Percentiles rank a stretch among this genome's conserved stretches.
Evolutionary conservation across 2,113 vertebrate species (phyloP).

Genomic region (Probosciger aterrimus): DNA sequence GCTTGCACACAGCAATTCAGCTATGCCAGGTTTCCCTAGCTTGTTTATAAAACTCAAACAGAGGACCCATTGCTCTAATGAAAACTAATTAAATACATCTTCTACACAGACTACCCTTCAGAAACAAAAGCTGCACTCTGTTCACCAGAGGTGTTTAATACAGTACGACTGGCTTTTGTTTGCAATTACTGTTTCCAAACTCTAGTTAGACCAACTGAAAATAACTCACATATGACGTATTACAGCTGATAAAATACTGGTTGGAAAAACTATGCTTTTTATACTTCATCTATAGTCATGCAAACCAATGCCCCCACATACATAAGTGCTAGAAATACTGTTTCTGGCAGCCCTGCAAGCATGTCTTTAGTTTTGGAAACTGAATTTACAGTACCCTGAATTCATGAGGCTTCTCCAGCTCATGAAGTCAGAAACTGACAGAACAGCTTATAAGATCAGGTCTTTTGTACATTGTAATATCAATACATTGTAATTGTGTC

Average conservation of each 20-base stretch:
- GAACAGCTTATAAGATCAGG: background rate
- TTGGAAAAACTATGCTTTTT: background rate
- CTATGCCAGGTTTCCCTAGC: background rate
- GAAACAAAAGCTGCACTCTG: background rate
- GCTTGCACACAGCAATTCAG: background rate
- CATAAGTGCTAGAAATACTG: background rate
- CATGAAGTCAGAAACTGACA: background rate
- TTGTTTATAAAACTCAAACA: background rate
- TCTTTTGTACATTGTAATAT: background rate
- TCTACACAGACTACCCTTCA: background rate
- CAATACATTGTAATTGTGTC: too few relatives aligned
- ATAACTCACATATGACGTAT: background rate
- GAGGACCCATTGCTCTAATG: background rate
- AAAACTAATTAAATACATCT: conserved; percentile 14
- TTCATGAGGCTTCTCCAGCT: background rate
- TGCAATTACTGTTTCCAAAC: background rate
- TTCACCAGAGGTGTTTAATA: background rate
- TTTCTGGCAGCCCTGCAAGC: background rate
- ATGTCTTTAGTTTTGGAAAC: background rate
- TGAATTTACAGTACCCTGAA: background rate
- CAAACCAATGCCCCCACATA: background rate
- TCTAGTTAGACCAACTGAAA: background rate
- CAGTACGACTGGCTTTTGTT: background rate
- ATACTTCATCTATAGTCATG: background rate
- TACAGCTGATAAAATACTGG: background rate